Evolutionary conservation across 2,113 vertebrate species (phyloP).

Genomic region (Phycodurus eques): DNA sequence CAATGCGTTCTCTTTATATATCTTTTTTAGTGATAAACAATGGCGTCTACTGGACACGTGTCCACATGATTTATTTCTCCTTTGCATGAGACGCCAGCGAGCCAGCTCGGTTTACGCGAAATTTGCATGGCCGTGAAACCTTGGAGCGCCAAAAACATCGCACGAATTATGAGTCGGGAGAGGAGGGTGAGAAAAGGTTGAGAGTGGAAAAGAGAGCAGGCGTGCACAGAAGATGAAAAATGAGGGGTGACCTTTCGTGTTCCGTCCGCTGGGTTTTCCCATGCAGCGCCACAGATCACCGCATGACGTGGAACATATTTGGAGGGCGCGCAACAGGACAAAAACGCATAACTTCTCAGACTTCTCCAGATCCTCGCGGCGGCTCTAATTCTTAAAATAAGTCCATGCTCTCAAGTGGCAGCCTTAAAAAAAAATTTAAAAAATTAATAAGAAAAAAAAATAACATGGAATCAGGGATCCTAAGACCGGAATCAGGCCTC

Average conservation of each 20-base stretch:
- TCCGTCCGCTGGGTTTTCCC: conserved; percentile 41
- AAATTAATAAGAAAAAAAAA: not conserved
- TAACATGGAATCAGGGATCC: not conserved
- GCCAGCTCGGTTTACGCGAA: conserved; percentile 41
- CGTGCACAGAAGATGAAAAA: conserved; percentile 35
- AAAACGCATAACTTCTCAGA: conserved; percentile 17
- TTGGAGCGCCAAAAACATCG: conserved; percentile 18
- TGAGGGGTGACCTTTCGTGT: conserved; percentile 43
- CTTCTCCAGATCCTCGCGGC: conserved; percentile 14
- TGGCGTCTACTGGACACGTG: conserved; percentile 17
- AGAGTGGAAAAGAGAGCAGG: conserved; percentile 8
- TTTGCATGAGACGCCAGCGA: conserved; percentile 33
- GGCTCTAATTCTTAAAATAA: conserved; percentile 33
- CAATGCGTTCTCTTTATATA: conserved; percentile 21
- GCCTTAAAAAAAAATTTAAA: no score
- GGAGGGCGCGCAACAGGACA: conserved; percentile 17
- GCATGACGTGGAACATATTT: conserved; percentile 41
- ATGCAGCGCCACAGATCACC: conserved; percentile 32
- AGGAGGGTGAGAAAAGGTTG: conserved; percentile 7
- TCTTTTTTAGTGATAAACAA: conserved; percentile 49
- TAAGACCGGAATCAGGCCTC: no score
- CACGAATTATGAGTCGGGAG: conserved; percentile 15
- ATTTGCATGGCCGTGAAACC: conserved; percentile 40
- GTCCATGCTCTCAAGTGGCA: conserved; percentile 9
- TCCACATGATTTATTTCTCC: conserved; percentile 16